These are phyloP conservation scores for Buphagus erythrorhynchus DNA, from an alignment of 2,797 vertebrate species.

Conservation along the genomic window DNA sequence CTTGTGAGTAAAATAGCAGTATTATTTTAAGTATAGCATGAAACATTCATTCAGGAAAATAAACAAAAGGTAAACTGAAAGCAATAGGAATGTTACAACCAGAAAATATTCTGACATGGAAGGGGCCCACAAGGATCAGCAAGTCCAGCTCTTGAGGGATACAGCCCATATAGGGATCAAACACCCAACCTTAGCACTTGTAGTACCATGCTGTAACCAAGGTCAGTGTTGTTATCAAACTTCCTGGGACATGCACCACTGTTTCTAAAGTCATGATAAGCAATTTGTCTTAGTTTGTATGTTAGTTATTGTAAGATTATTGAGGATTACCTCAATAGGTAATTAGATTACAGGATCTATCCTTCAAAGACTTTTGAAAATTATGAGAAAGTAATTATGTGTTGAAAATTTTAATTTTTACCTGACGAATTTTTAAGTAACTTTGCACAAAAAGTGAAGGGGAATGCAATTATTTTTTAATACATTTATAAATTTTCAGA, in stretches of 20 bases:
- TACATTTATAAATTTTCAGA: not conserved
- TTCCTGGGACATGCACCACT: rapidly evolving
- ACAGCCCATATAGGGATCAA: rapidly evolving
- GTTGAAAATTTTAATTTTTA: not conserved
- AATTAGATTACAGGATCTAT: not conserved
- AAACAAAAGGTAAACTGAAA: not conserved
- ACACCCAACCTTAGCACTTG: too few species aligned
- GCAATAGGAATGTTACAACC: rapidly evolving
- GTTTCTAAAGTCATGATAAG: not conserved
- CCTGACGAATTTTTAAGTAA: not conserved
- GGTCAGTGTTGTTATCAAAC: not conserved
- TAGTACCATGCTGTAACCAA: not conserved
- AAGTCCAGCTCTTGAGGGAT: too few species aligned
- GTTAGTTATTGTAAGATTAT: not conserved
- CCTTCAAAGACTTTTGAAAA: not conserved
- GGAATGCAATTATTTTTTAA: not conserved
- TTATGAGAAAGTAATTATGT: not conserved
- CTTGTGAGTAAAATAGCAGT: not conserved
- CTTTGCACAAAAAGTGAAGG: not conserved
- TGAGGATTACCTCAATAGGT: not conserved
- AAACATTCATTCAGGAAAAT: not conserved
- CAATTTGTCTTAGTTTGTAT: not conserved
- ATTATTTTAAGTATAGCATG: not conserved
- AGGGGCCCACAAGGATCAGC: not conserved
- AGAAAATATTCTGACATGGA: not conserved